Percentiles rank a stretch among this genome's conserved stretches.
These are phyloP conservation scores for Mylabris sibirica DNA, from an alignment of 2,888 invertebrate species.

Conservation along the genomic window DNA sequence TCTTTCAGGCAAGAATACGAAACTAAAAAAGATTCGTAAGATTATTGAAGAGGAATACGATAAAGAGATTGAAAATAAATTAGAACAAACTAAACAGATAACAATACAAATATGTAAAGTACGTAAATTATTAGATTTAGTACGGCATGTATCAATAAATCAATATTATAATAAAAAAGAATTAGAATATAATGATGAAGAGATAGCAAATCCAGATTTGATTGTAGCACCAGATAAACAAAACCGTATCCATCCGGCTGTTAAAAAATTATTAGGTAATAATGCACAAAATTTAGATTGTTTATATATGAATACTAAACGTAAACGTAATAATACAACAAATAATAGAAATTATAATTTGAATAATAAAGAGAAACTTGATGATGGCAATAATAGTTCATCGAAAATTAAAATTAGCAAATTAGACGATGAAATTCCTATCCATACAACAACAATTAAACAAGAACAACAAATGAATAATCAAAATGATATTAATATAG, in stretches of 20 bases:
- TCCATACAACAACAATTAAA: slow-evolving; percentile 5
- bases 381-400: slow-evolving; percentile 9
- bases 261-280: slow-evolving; percentile 75
- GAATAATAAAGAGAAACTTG: slow-evolving; percentile 26
- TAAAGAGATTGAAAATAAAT: slow-evolving; percentile 72
- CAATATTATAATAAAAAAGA: slow-evolving; percentile 69
- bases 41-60: slow-evolving; percentile 78
- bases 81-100: slow-evolving; percentile 75
- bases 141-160: slow-evolving; percentile 67
- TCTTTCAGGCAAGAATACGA: slow-evolving; percentile 58
- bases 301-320: slow-evolving; percentile 43
- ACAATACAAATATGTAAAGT: slow-evolving; percentile 70
- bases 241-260: slow-evolving; percentile 75
- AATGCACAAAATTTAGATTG: slow-evolving; percentile 56
- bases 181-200: slow-evolving; percentile 58
- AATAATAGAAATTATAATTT: slow-evolving; percentile 28
- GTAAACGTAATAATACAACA: slow-evolving; percentile 31
- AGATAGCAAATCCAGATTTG: slow-evolving; percentile 44
- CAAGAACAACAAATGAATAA: slow-evolving; percentile 28
- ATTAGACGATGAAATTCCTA: slow-evolving; percentile 28
- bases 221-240: slow-evolving; percentile 50
- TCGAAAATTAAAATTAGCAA: slow-evolving; percentile 36
- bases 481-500: slow-evolving; percentile 29
- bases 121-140: slow-evolving; percentile 66
- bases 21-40: slow-evolving; percentile 69